Evolutionary conservation across 2,888 invertebrate species (phyloP).

Genomic region (Athalia cordata): DNA sequence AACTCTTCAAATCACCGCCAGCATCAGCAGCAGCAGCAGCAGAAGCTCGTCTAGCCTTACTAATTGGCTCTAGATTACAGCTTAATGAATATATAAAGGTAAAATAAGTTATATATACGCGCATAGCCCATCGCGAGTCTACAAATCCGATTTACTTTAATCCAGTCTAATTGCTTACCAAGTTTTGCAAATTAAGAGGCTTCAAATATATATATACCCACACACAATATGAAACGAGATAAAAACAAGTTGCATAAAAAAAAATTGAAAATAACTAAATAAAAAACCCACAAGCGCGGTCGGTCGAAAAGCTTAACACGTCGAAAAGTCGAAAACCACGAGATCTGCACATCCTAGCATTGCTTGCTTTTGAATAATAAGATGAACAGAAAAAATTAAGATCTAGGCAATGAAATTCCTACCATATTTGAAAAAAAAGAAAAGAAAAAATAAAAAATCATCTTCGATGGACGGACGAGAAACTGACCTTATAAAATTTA

Average conservation of each 20-base stretch:
- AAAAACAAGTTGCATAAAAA: neutral
- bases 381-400: too few species aligned
- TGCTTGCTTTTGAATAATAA: too few species aligned
- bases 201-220: neutral
- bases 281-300: too few species aligned
- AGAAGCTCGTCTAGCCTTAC: slow-evolving; percentile 4
- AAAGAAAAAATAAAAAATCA: too few species aligned
- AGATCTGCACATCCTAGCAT: too few species aligned
- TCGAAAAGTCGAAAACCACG: too few species aligned
- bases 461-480: too few species aligned
- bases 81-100: neutral
- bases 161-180: slow-evolving; percentile 12
- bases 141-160: slow-evolving; percentile 31
- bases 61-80: slow-evolving; percentile 40
- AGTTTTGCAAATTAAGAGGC: neutral
- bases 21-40: neutral
- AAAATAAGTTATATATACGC: neutral
- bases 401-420: too few species aligned
- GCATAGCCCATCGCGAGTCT: slow-evolving; percentile 9
- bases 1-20: slow-evolving; percentile 13
- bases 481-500: too few species aligned
- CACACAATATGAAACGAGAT: neutral
- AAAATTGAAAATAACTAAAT: neutral
- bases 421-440: too few species aligned
- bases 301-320: too few species aligned